Conservation (phyloP, 2,113 vertebrate species). For the Vulpes ferrilata region DNA sequence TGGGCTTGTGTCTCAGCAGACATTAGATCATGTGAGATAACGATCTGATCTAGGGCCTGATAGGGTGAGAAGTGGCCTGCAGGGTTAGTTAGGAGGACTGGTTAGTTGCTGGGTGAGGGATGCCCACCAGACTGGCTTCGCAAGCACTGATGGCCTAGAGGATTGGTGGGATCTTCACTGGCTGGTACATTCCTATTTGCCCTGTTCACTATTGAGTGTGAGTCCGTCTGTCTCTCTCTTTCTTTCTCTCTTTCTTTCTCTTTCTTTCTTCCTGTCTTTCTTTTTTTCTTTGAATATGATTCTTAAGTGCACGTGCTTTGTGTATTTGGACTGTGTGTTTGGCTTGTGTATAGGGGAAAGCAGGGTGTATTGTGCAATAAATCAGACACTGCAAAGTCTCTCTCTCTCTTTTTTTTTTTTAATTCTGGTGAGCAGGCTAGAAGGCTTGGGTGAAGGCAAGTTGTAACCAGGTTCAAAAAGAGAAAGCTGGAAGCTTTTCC, state of each 20-base stretch:
- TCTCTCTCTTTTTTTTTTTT: background rate
- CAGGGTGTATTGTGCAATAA: background rate
- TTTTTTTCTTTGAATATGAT: background rate
- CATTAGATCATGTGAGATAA: background rate
- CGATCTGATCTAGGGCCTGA: background rate
- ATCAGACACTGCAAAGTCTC: constrained; percentile 9
- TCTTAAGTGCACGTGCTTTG: background rate
- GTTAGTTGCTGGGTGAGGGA: background rate
- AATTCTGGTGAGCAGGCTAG: background rate
- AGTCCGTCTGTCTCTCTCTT: background rate
- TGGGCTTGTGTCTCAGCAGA: background rate
- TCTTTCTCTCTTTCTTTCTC: background rate
- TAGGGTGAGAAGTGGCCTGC: background rate
- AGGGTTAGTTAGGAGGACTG: background rate
- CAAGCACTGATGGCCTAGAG: background rate
- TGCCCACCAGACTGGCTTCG: background rate
- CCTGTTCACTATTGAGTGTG: background rate
- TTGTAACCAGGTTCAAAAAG: background rate
- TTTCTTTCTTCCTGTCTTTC: background rate
- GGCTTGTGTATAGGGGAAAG: background rate
- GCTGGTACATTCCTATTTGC: background rate
- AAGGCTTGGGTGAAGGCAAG: background rate
- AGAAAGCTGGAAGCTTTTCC: background rate
- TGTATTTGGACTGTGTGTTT: background rate
- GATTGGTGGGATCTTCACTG: background rate